Evolutionary conservation across 1,140 invertebrate genomes (phyloP).

Genomic region (Coenobita brevimanus): DNA sequence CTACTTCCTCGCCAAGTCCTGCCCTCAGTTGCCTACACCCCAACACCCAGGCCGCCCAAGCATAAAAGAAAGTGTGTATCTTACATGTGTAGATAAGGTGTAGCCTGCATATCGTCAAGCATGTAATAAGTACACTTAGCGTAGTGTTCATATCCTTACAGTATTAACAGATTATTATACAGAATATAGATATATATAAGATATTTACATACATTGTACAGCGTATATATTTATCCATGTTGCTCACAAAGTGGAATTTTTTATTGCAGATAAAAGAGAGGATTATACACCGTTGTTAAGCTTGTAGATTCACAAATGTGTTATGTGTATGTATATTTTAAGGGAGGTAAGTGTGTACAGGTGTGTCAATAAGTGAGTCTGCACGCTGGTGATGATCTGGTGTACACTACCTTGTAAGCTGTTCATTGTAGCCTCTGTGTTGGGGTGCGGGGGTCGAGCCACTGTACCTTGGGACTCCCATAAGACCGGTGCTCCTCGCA

Average conservation of each 20-base stretch:
- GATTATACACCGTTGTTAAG: conserved; percentile 8
- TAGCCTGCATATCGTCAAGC: conserved; percentile 39
- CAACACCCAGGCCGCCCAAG: too few relatives aligned
- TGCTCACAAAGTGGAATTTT: background rate
- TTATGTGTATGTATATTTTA: conserved; percentile 31
- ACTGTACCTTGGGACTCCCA: background rate
- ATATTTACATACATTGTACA: conserved; percentile 12
- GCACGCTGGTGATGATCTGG: background rate
- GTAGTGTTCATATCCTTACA: conserved; percentile 28
- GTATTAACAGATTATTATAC: conserved; percentile 34
- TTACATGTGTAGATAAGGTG: conserved; percentile 20
- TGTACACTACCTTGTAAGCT: conserved; percentile 7
- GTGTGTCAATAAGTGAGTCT: background rate
- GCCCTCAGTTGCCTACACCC: too few relatives aligned
- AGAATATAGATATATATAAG: conserved; percentile 20
- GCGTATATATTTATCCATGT: conserved; percentile 23
- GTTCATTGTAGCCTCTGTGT: background rate
- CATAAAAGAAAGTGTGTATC: too few relatives aligned
- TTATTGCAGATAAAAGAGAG: background rate
- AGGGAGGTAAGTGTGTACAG: conserved; percentile 1
- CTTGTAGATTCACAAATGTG: conserved; percentile 32
- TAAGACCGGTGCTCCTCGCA: background rate
- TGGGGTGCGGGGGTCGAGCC: background rate
- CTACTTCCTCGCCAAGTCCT: too few relatives aligned
- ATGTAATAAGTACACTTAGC: conserved; percentile 19